A percentile compares a stretch with the other conserved stretches of the same genome.
Conservation (phyloP, 2,113 vertebrate species). For the Callipepla californica region DNA sequence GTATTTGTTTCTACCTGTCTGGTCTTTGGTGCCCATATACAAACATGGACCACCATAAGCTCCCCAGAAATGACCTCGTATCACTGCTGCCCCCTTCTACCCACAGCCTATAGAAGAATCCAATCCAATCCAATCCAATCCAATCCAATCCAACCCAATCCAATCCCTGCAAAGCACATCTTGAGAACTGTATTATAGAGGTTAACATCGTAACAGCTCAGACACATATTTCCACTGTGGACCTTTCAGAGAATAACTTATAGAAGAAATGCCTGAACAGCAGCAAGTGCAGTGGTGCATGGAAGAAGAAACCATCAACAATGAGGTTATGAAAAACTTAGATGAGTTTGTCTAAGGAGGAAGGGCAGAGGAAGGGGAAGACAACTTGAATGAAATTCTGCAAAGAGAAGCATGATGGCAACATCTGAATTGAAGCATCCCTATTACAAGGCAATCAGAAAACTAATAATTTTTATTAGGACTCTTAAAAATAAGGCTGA, state of each 20-base stretch:
- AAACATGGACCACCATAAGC: rapidly evolving
- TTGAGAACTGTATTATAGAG: not conserved
- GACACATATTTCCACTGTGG: not conserved
- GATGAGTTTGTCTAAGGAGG: not conserved
- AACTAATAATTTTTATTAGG: not conserved
- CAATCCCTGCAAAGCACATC: not conserved
- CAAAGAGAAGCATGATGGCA: not conserved
- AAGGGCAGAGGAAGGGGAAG: not conserved
- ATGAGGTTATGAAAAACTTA: not conserved
- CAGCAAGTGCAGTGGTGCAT: not conserved
- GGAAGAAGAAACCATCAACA: not conserved
- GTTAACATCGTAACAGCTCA: not conserved
- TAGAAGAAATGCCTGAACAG: not conserved
- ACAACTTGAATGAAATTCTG: not conserved
- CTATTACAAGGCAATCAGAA: not conserved
- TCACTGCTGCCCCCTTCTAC: not conserved
- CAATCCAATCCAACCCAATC: rapidly evolving
- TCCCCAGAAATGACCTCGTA: not conserved
- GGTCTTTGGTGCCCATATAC: not conserved
- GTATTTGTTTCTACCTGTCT: not conserved
- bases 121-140: rapidly evolving
- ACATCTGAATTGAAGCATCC: not conserved
- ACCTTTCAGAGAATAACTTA: not conserved
- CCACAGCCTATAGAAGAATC: not conserved
- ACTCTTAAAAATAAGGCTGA: not conserved